Conservation (phyloP, 2,888 invertebrate genomes). For the Lasioglossum malachurum region DNA sequence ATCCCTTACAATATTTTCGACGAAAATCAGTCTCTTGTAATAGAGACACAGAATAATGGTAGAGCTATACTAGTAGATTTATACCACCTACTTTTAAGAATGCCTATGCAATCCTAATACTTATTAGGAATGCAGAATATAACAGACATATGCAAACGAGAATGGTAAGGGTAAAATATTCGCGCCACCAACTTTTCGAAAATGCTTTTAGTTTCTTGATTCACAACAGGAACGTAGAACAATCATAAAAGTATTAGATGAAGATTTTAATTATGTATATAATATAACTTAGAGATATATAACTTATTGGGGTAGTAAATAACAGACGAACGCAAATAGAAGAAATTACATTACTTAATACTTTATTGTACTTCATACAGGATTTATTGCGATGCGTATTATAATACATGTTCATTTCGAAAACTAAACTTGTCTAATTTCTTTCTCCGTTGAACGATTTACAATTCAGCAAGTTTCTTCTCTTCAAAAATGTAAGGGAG, state of each 20-base stretch:
- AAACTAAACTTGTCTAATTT: constrained; percentile 10
- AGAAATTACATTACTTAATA: constrained; percentile 4
- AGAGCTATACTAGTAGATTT: not conserved
- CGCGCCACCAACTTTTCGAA: not conserved
- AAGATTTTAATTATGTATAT: not conserved
- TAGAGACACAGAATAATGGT: not conserved
- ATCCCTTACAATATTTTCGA: not conserved
- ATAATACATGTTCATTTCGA: constrained; percentile 5
- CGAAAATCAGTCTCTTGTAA: not conserved
- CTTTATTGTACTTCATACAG: constrained; percentile 24
- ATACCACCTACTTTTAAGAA: not conserved
- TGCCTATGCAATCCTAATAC: not conserved
- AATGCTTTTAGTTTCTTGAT: not conserved
- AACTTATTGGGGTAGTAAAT: not conserved
- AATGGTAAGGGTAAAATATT: not conserved
- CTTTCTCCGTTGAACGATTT: not conserved
- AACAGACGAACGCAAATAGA: not conserved
- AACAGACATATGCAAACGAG: not conserved
- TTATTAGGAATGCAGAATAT: not conserved
- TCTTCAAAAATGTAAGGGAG: constrained; percentile 15
- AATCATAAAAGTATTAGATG: not conserved
- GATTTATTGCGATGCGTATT: constrained; percentile 25
- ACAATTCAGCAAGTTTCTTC: constrained; percentile 3
- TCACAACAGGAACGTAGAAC: too few species aligned
- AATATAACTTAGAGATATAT: not conserved